Evolutionary conservation across 2,113 vertebrate genomes (phyloP).

Genomic region (Thalassoma bifasciatum): DNA sequence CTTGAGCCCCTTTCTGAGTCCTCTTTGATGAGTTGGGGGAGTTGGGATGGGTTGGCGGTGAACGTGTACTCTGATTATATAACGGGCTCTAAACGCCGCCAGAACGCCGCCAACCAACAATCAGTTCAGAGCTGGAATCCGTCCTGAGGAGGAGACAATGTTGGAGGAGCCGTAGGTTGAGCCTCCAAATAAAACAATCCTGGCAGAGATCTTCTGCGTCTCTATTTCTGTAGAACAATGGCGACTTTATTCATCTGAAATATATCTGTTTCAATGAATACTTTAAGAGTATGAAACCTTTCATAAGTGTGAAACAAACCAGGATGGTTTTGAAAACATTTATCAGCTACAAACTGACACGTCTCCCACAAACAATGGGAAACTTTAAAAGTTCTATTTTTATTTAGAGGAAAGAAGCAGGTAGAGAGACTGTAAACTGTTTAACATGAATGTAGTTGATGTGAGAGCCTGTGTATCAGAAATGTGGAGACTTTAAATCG

Average conservation of each 20-base stretch:
- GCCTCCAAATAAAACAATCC: too few species aligned
- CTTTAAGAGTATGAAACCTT: background rate
- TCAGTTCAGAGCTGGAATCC: background rate
- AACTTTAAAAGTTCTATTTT: too few species aligned
- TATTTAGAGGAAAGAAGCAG: too few species aligned
- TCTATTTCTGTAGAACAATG: background rate
- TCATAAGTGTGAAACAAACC: background rate
- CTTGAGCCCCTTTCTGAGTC: too few species aligned
- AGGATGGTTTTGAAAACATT: background rate
- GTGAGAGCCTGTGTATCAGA: too few species aligned
- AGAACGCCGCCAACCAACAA: background rate
- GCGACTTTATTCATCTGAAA: background rate
- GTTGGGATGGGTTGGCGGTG: too few species aligned
- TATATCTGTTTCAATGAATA: background rate
- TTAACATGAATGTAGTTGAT: too few species aligned
- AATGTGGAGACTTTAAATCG: too few species aligned
- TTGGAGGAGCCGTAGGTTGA: background rate
- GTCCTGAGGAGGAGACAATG: background rate
- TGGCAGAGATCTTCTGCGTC: background rate
- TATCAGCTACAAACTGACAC: background rate
- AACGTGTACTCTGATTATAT: background rate
- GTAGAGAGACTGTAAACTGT: too few species aligned
- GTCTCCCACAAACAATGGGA: too few species aligned
- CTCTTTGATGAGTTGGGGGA: too few species aligned
- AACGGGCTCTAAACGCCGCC: background rate